phyloP scores from a whole-genome alignment of 2,797 vertebrate species.

The Echiichthys vipera region DNA sequence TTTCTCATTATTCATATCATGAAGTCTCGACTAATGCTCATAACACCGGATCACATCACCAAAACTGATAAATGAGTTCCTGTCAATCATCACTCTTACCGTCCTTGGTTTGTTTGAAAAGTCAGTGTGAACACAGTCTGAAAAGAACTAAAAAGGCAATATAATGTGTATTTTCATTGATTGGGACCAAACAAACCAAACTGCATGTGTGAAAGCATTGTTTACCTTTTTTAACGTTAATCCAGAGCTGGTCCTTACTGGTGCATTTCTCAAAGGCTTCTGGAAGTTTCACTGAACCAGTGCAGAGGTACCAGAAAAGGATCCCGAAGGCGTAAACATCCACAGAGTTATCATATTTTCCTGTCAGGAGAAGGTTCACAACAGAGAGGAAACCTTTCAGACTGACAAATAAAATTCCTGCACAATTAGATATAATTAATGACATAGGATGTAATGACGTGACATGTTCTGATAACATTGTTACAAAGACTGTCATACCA shows the following conservation, averaged over 20 bases:
- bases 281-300: slow-evolving; percentile 94
- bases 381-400: neutral
- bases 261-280: slow-evolving; percentile 98
- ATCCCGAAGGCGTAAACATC: slow-evolving; percentile 99
- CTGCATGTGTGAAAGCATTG: neutral
- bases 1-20: neutral
- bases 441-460: neutral
- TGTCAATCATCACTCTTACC: neutral
- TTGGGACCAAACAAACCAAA: neutral
- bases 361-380: slow-evolving; percentile 73
- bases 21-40: neutral
- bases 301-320: slow-evolving; percentile 99
- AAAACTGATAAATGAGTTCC: neutral
- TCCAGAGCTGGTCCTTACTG: slow-evolving; percentile 99
- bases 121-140: neutral
- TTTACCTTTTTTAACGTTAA: slow-evolving; percentile 95
- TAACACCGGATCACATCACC: neutral
- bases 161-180: neutral
- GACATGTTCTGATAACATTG: neutral
- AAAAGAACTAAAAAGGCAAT: neutral
- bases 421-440: neutral
- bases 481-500: neutral
- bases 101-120: neutral
- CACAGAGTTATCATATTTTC: slow-evolving; percentile 98
- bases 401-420: neutral